A percentile compares a stretch with the other conserved stretches of the same genome.
Conservation (phyloP, 2,888 invertebrate genomes). For the Cheilosia impressa region DNA sequence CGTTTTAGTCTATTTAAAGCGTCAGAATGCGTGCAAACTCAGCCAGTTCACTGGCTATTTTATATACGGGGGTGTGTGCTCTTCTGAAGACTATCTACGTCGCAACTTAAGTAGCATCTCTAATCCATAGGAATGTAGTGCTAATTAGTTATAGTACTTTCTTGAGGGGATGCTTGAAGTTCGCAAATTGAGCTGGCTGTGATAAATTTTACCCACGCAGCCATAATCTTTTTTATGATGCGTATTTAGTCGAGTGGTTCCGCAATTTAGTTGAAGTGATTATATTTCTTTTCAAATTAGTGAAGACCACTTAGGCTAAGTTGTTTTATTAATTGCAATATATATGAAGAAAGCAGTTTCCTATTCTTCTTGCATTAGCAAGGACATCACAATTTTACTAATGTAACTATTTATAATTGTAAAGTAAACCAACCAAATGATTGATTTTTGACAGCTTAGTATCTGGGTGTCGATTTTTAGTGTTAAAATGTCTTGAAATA, state of each 20-base stretch:
- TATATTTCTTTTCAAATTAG: background rate
- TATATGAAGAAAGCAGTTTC: too few species aligned
- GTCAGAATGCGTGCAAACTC: background rate
- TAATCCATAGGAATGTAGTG: background rate
- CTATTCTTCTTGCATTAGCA: too few species aligned
- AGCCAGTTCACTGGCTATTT: background rate
- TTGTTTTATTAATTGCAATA: too few species aligned
- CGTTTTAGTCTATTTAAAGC: slow-evolving; percentile 8
- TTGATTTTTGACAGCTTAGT: too few species aligned
- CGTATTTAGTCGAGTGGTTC: background rate
- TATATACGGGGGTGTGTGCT: slow-evolving; percentile 7
- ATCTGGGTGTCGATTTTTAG: too few species aligned
- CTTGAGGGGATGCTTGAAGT: slow-evolving; percentile 6
- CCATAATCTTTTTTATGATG: background rate
- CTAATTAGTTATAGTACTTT: slow-evolving; percentile 8
- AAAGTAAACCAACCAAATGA: too few species aligned
- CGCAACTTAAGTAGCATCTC: background rate
- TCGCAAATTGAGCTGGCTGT: background rate
- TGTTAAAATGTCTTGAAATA: too few species aligned
- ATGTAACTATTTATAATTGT: too few species aligned
- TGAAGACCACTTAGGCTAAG: too few species aligned
- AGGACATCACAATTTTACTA: too few species aligned
- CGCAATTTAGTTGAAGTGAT: background rate
- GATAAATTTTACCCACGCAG: slow-evolving; percentile 2
- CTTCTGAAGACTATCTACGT: background rate